Evolutionary conservation across 2,797 vertebrate species (phyloP), one percentile per base, ranked within the genome.

Genomic region (Crax fasciolata): DNA sequence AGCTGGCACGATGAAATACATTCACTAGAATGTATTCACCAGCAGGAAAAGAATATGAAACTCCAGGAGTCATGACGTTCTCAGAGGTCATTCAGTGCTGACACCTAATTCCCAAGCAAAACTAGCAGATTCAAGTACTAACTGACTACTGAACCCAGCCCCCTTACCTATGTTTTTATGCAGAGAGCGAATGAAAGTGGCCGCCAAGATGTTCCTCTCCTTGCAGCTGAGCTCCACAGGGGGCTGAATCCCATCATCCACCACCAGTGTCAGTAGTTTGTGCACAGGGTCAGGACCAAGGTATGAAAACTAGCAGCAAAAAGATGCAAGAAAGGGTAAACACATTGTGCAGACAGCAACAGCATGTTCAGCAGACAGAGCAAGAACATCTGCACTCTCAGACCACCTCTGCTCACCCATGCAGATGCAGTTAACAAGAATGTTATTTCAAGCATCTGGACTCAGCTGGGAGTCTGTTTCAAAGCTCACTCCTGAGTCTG

Each of bases 161-260:
- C 58, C 43, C 98, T 97, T 97, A 99, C 99, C 99, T 74, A 99
- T 99, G 97, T 99, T 99, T 96, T 99, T 99, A 97, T 99, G 99
- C 78, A 99, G 98, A 87, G 99, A 99, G 72, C 99, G 99, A 94
- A 99, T 99, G 97, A 99, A 99, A 82, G 99, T 99, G 96, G 99
- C 99, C 25, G 99, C 99, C 98, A 99, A 99, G 97, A 99, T 99
- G 98, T 99, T 99, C 94, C 99, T 98, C 94, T 99, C 99, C 98
- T 99, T 99, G 98, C 99, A 99, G 98, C 99, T 99, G 95, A 99
- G 99, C 96, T 99, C 99, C 97, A 99, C 98, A 12, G 99, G 99
- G 77, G 99, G 99, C 91, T 99, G 99, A 94, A 99, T 99, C 77
- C 99, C 99, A 96, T 99, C 99, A 97, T 99, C 99, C 80, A 99